phyloP scores from a whole-genome alignment of 2,113 vertebrate species.

The Lamprologus speciosus region DNA sequence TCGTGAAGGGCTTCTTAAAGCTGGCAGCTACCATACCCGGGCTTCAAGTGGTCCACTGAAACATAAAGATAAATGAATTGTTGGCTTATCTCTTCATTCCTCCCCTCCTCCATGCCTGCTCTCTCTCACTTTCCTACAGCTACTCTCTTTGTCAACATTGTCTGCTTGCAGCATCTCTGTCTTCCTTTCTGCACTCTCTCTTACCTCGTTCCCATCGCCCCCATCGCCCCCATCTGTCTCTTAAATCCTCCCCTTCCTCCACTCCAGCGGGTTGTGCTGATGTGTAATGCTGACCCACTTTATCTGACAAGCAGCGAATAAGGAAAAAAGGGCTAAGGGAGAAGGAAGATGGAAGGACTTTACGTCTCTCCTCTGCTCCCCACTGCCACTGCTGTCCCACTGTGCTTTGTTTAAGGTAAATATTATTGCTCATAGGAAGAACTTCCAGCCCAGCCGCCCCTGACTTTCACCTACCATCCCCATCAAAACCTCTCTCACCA shows the following conservation, averaged over 20 bases:
- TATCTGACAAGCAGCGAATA: conserved; percentile 19
- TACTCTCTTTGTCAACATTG: not conserved
- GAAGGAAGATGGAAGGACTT: not conserved
- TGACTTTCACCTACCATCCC: not conserved
- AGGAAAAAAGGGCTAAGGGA: not conserved
- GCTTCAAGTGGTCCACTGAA: not conserved
- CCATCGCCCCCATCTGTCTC: not conserved
- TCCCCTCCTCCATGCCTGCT: not conserved
- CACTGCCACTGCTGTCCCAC: conserved; percentile 7
- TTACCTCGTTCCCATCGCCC: not conserved
- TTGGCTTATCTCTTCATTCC: not conserved
- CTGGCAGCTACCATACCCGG: not conserved
- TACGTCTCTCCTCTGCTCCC: not conserved
- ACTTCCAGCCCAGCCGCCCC: conserved; percentile 16
- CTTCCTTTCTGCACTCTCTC: not conserved
- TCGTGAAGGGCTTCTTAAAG: conserved; percentile 13
- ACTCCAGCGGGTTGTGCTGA: conserved; percentile 1
- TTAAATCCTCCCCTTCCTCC: conserved; percentile 1
- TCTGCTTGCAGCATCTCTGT: not conserved
- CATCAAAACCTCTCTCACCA: not conserved
- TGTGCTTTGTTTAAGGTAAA: conserved; percentile 51
- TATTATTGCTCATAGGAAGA: conserved; percentile 56
- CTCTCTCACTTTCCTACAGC: not conserved
- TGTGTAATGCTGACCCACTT: conserved; percentile 60
- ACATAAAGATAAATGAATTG: conserved; percentile 47